Evolutionary conservation across 2,113 vertebrate genomes (phyloP).

Genomic region (Eptesicus fuscus): DNA sequence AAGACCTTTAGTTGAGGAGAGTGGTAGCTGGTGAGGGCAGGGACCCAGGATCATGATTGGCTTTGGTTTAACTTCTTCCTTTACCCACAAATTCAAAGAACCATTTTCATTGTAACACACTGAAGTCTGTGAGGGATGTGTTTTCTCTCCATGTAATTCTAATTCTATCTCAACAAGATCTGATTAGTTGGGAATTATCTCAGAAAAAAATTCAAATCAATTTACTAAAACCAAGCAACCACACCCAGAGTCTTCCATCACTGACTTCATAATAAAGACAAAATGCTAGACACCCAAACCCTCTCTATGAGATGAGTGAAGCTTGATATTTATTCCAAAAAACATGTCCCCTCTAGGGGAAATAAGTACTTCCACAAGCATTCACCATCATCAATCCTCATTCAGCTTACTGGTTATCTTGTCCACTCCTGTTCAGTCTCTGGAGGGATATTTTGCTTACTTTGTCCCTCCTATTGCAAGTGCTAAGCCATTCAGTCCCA

Average conservation of each 20-base stretch:
- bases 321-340: constrained; percentile 32
- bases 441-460: not conserved
- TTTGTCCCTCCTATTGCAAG: not conserved
- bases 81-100: not conserved
- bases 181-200: constrained; percentile 23
- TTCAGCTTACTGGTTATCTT: constrained; percentile 25
- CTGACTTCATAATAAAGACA: constrained; percentile 12
- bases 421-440: not conserved
- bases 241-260: not conserved
- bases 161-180: constrained; percentile 12
- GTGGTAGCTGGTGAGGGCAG: not conserved
- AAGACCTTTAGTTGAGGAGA: not conserved
- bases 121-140: not conserved
- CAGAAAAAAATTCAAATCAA: constrained; percentile 15
- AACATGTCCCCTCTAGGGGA: not conserved
- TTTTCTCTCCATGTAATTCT: not conserved
- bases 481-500: not conserved
- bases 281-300: not conserved
- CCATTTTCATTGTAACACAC: not conserved
- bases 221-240: constrained; percentile 35
- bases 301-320: not conserved
- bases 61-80: not conserved
- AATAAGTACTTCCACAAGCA: not conserved
- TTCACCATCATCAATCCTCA: constrained; percentile 34
- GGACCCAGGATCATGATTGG: not conserved